These are phyloP conservation scores for Hyppa rectilinea DNA, from an alignment of 2,888 invertebrate genomes.

Conservation along the genomic window DNA sequence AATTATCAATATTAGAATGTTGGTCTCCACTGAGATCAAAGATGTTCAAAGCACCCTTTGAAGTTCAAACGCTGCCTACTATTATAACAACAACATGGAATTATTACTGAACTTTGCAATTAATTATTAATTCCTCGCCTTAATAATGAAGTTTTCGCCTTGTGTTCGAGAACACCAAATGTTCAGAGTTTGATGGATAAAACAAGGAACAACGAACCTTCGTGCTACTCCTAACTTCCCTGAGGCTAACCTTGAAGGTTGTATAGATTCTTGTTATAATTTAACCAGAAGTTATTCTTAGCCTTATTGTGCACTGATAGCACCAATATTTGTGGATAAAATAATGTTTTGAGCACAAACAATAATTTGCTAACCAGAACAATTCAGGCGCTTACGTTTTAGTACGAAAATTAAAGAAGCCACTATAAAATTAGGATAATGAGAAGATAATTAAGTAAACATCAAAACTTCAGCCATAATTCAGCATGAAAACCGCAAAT, in stretches of 20 bases:
- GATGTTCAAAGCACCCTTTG: constrained; percentile 40
- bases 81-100: constrained; percentile 50
- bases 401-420: constrained; percentile 26
- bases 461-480: constrained; percentile 56
- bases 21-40: constrained; percentile 28
- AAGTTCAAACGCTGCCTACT: constrained; percentile 31
- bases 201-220: constrained; percentile 59
- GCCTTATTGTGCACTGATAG: constrained; percentile 8
- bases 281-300: constrained; percentile 30
- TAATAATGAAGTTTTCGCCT: constrained; percentile 63
- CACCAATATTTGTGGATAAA: background rate
- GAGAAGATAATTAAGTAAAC: constrained; percentile 48
- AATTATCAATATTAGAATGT: constrained; percentile 9
- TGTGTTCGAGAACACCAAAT: constrained; percentile 55
- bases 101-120: constrained; percentile 60
- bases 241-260: constrained; percentile 42
- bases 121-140: constrained; percentile 57
- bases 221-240: constrained; percentile 49
- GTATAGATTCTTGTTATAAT: constrained; percentile 46
- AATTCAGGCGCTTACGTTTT: background rate
- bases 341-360: background rate
- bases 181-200: constrained; percentile 64
- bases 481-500: constrained; percentile 68
- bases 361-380: background rate
- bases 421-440: constrained; percentile 41